Percentiles rank a stretch among this genome's conserved stretches.
These are phyloP conservation scores for Hirudo medicinalis DNA, from an alignment of 1,140 invertebrate species.

Conservation along the genomic window DNA sequence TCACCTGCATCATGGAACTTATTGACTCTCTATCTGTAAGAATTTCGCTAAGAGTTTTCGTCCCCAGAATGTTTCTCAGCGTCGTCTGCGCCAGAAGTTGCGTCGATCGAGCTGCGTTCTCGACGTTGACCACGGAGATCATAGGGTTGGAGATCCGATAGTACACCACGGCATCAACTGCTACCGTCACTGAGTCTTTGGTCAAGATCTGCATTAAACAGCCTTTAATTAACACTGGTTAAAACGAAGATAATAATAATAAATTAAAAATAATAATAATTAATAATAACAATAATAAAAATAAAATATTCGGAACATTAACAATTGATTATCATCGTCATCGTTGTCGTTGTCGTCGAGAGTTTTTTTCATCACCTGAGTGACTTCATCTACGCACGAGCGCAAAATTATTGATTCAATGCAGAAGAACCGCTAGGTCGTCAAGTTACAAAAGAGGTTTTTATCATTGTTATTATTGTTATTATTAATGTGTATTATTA, in stretches of 20 bases:
- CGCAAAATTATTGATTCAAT: no score
- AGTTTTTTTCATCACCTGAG: no score
- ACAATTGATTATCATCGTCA: no score
- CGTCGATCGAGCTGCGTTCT: conserved; percentile 65
- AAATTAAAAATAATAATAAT: not conserved
- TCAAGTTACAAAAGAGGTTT: no score
- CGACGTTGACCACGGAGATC: conserved; percentile 87
- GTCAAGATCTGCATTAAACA: conserved; percentile 58
- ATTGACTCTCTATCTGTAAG: conserved; percentile 80
- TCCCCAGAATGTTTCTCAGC: conserved; percentile 76
- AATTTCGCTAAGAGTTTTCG: conserved; percentile 75
- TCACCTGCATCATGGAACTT: conserved; percentile 65
- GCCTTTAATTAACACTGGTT: not conserved
- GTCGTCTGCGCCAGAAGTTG: conserved; percentile 44
- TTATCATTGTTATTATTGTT: no score
- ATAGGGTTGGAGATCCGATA: conserved; percentile 86
- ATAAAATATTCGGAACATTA: not conserved
- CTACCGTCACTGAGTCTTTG: conserved; percentile 80
- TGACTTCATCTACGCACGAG: no score
- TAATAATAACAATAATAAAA: not conserved
- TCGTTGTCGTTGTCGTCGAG: no score
- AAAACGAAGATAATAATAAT: not conserved
- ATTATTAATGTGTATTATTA: no score
- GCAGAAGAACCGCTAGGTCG: no score
- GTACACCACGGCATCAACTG: conserved; percentile 79